Conservation (phyloP, 2,888 invertebrate genomes). For the Drosophila meridiana region DNA sequence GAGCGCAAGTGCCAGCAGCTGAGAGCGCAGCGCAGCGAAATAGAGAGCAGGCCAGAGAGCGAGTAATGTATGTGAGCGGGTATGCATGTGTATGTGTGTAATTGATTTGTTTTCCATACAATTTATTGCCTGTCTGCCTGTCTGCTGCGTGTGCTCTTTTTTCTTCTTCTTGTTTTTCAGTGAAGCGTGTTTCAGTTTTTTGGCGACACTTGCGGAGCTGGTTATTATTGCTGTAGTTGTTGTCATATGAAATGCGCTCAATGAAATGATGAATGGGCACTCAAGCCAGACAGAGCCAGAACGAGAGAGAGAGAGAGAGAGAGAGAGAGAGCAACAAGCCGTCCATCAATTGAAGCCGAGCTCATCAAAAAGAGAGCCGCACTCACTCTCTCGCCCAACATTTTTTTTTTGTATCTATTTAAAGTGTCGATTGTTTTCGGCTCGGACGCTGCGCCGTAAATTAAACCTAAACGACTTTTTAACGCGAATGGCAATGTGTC, state of each 20-base stretch:
- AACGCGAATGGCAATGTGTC: constrained; percentile 70
- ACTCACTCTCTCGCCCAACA: constrained; percentile 7
- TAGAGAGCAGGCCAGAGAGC: neutral
- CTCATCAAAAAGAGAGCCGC: constrained; percentile 16
- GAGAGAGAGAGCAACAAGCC: neutral
- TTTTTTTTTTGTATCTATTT: constrained; percentile 7
- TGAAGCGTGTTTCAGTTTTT: constrained; percentile 43
- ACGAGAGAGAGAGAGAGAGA: neutral
- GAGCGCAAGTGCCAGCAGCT: constrained; percentile 31
- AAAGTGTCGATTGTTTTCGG: constrained; percentile 24
- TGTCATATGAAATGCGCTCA: constrained; percentile 53
- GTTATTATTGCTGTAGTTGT: constrained; percentile 30
- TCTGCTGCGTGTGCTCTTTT: constrained; percentile 28
- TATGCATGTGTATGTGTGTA: constrained; percentile 46
- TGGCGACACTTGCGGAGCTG: constrained; percentile 38
- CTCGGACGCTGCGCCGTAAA: constrained; percentile 23
- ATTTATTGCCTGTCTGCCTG: constrained; percentile 59
- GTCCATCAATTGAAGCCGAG: constrained; percentile 25
- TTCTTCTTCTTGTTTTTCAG: constrained; percentile 13
- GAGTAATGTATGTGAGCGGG: neutral
- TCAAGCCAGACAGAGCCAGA: constrained; percentile 11
- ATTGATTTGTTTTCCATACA: constrained; percentile 80
- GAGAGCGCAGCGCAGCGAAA: constrained; percentile 6
- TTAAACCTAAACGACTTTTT: constrained; percentile 37
- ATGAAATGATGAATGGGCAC: constrained; percentile 51